A percentile compares a stretch with the other conserved stretches of the same genome.
phyloP scores from a whole-genome alignment of 1,140 invertebrate species.

The Magallana ariakensis region DNA sequence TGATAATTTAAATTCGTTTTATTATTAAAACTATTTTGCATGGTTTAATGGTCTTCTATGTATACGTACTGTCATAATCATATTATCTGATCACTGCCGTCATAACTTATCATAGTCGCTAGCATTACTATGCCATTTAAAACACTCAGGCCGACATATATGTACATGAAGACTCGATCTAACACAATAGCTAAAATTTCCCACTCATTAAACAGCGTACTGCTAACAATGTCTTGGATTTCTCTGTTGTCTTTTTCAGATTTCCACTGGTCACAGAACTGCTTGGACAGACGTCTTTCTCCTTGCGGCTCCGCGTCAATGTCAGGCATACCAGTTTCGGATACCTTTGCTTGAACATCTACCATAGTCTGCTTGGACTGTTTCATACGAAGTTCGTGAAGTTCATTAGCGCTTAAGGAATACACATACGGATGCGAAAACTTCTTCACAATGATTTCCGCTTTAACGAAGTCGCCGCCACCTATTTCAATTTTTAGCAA shows the following conservation, averaged over 20 bases:
- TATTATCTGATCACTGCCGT: background rate
- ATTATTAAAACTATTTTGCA: too few species aligned
- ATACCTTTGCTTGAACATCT: too few species aligned
- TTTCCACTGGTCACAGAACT: background rate
- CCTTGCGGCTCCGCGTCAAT: too few species aligned
- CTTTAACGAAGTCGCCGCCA: background rate
- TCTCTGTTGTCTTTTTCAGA: background rate
- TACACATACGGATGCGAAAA: background rate
- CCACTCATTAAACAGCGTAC: slow-evolving; percentile 8
- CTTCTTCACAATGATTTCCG: slow-evolving; percentile 22
- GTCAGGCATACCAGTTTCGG: too few species aligned
- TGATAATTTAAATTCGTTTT: too few species aligned
- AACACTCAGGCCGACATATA: slow-evolving; percentile 18
- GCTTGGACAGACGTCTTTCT: too few species aligned
- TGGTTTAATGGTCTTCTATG: too few species aligned
- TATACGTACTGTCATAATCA: too few species aligned
- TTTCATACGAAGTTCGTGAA: too few species aligned
- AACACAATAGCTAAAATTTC: slow-evolving; percentile 14
- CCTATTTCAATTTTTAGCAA: background rate
- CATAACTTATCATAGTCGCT: background rate
- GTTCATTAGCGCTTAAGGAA: too few species aligned
- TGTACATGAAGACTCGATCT: slow-evolving; percentile 30
- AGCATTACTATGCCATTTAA: background rate
- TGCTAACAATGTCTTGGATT: background rate
- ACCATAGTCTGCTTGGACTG: too few species aligned